Percentiles rank a stretch among this genome's conserved stretches.
Conservation (phyloP, 2,797 vertebrate genomes). For the Emys orbicularis region DNA sequence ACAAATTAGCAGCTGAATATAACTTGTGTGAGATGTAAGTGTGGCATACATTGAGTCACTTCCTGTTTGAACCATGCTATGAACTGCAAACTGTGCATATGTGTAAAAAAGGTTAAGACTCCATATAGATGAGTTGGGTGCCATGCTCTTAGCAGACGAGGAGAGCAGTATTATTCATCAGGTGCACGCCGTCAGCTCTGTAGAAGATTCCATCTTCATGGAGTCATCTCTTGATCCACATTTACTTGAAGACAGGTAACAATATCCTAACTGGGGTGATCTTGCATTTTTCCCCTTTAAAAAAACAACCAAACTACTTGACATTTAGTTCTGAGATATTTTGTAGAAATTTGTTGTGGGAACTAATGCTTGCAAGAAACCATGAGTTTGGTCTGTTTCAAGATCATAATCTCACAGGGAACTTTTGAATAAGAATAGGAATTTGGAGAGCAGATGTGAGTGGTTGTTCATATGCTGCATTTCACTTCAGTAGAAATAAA, state of each 20-base stretch:
- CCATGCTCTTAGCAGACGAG: conserved; percentile 86
- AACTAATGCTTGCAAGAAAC: conserved; percentile 76
- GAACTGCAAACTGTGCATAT: conserved; percentile 83
- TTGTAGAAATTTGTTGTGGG: conserved; percentile 52
- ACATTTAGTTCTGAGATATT: conserved; percentile 35
- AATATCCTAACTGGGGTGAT: conserved; percentile 46
- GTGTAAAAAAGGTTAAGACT: conserved; percentile 85
- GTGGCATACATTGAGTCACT: conserved; percentile 63
- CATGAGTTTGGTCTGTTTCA: conserved; percentile 40
- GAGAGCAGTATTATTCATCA: conserved; percentile 88
- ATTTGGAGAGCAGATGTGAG: conserved; percentile 26
- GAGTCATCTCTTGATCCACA: conserved; percentile 87
- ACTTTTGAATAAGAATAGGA: conserved; percentile 27
- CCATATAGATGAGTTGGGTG: conserved; percentile 86
- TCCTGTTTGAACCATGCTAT: conserved; percentile 76
- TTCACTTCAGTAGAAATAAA: conserved; percentile 18
- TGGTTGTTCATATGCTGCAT: conserved; percentile 12
- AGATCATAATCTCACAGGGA: conserved; percentile 59
- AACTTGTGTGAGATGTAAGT: conserved; percentile 53
- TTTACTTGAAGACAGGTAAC: conserved; percentile 89
- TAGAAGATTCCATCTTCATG: conserved; percentile 92
- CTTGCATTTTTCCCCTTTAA: conserved; percentile 43
- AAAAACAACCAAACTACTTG: conserved; percentile 15
- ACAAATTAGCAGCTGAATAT: conserved; percentile 17
- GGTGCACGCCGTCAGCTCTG: conserved; percentile 86